Conservation (phyloP, 2,888 invertebrate genomes). For the Trachelus stipa region DNA sequence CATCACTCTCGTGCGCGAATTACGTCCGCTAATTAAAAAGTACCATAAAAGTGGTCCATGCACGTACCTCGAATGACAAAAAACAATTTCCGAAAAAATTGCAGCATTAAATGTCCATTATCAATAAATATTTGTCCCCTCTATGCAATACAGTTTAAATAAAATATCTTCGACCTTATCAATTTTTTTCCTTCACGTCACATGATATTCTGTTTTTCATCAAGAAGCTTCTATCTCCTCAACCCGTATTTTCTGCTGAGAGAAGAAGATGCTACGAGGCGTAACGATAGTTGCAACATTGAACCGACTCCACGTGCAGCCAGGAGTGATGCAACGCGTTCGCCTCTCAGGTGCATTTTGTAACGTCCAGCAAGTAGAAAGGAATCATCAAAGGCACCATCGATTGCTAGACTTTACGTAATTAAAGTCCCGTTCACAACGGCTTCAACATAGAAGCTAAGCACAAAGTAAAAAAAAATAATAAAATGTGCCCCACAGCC, state of each 20-base stretch:
- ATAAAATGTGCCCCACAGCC: too few species aligned
- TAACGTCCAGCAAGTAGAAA: conserved; percentile 7
- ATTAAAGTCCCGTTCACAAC: not conserved
- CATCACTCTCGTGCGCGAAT: too few species aligned
- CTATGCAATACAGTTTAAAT: too few species aligned
- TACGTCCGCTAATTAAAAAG: too few species aligned
- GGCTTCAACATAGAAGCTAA: not conserved
- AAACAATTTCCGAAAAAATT: too few species aligned
- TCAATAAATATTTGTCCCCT: too few species aligned
- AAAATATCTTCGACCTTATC: too few species aligned
- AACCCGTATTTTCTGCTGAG: not conserved
- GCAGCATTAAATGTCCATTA: too few species aligned
- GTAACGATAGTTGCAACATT: conserved; percentile 40
- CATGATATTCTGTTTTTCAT: too few species aligned
- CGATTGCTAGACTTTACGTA: not conserved
- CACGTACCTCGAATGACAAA: too few species aligned
- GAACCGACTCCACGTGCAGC: conserved; percentile 41
- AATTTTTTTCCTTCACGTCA: too few species aligned
- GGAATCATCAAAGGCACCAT: not conserved
- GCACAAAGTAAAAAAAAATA: accelerated
- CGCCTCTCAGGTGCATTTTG: conserved; percentile 14
- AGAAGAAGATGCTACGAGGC: conserved; percentile 20
- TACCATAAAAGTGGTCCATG: too few species aligned
- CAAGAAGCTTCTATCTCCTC: not conserved
- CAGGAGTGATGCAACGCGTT: conserved; percentile 37